Evolutionary conservation across 2,113 vertebrate genomes (phyloP).

Genomic region (Thunnus maccoyii): DNA sequence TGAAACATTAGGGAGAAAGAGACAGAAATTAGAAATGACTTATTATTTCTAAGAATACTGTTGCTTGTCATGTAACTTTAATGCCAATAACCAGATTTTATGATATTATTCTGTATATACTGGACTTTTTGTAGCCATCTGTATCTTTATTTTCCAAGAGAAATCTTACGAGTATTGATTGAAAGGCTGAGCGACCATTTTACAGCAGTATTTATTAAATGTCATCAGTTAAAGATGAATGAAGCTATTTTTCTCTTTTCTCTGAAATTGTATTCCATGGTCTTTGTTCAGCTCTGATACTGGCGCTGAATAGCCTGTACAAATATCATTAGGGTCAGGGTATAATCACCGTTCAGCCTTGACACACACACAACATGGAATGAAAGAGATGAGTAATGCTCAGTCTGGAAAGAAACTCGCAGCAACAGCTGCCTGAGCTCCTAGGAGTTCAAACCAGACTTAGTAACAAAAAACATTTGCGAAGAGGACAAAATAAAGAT

Average conservation of each 20-base stretch:
- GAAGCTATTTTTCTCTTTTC: neutral
- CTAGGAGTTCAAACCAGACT: conserved; percentile 32
- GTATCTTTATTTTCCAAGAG: neutral
- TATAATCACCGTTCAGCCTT: conserved; percentile 39
- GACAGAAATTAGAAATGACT: neutral
- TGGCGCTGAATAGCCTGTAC: conserved; percentile 6
- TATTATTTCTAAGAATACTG: neutral
- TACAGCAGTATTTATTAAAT: neutral
- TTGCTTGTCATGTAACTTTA: neutral
- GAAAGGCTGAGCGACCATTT: neutral
- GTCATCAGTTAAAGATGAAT: conserved; percentile 14
- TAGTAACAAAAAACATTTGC: conserved; percentile 57
- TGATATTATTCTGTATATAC: neutral
- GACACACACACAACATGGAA: conserved; percentile 34
- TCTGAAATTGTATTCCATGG: neutral
- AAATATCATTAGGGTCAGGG: conserved; percentile 35
- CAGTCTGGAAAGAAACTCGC: conserved; percentile 31
- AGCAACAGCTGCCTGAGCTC: conserved; percentile 32
- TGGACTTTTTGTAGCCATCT: neutral
- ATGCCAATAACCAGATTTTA: neutral
- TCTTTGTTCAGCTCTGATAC: conserved; percentile 11
- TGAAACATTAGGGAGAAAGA: neutral
- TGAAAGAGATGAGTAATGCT: conserved; percentile 62
- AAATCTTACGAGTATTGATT: conserved; percentile 1
- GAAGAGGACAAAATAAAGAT: conserved; percentile 40